These are phyloP conservation scores for Anagrus nilaparvatae DNA, from an alignment of 1,140 invertebrate species.

Conservation along the genomic window DNA sequence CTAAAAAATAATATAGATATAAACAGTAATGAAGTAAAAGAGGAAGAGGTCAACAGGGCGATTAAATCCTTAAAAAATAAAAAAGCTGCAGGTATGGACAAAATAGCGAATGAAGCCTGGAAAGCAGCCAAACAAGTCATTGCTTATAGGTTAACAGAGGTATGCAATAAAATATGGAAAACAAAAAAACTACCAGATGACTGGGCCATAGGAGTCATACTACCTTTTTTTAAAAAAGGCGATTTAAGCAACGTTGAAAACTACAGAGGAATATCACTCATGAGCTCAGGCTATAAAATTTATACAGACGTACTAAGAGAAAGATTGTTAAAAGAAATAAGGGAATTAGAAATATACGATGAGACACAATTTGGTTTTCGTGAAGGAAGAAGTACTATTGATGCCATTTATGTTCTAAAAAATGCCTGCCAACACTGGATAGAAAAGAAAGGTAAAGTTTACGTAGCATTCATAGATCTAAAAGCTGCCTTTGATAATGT, in stretches of 20 bases:
- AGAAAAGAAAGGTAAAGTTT: too few species aligned
- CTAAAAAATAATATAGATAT: not conserved
- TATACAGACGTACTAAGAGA: not conserved
- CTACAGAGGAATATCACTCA: not conserved
- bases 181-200: not conserved
- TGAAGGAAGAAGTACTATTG: too few species aligned
- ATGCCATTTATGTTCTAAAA: too few species aligned
- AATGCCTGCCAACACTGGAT: too few species aligned
- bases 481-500: slow-evolving; percentile 2
- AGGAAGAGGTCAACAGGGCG: not conserved
- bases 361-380: too few species aligned
- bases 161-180: not conserved
- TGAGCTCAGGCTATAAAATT: not conserved
- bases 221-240: not conserved
- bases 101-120: not conserved
- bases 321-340: not conserved
- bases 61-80: not conserved
- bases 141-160: not conserved
- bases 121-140: not conserved
- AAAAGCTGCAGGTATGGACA: not conserved
- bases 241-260: not conserved
- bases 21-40: not conserved
- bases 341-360: not conserved
- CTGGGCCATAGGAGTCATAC: not conserved
- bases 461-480: slow-evolving; percentile 7